These are phyloP conservation scores for Chelon labrosus DNA, from an alignment of 2,797 vertebrate genomes.

Conservation along the genomic window DNA sequence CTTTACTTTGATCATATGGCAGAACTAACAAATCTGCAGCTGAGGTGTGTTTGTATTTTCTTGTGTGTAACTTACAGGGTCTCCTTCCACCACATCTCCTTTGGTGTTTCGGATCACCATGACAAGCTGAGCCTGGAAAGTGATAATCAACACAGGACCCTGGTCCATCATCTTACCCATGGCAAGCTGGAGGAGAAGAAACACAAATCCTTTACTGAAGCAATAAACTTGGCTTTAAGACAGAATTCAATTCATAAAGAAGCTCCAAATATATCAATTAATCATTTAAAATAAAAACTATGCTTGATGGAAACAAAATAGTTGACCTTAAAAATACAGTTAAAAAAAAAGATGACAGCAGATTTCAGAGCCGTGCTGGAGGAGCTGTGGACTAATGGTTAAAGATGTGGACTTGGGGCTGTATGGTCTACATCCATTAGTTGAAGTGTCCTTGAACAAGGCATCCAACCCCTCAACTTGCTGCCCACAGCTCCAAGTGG, in stretches of 20 bases:
- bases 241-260: neutral
- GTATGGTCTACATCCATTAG: too few species aligned
- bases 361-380: too few species aligned
- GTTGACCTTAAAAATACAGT: too few species aligned
- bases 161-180: slow-evolving; percentile 99
- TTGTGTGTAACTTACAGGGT: slow-evolving; percentile 88
- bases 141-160: slow-evolving; percentile 95
- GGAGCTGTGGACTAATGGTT: too few species aligned
- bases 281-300: neutral
- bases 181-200: slow-evolving; percentile 84
- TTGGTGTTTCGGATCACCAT: slow-evolving; percentile 91
- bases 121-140: slow-evolving; percentile 96
- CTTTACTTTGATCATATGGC: neutral
- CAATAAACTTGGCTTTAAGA: neutral
- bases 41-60: neutral
- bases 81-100: slow-evolving; percentile 94
- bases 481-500: too few species aligned
- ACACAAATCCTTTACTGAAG: neutral
- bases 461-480: too few species aligned
- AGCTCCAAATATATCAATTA: neutral
- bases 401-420: too few species aligned
- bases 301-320: neutral
- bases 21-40: neutral
- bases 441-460: too few species aligned
- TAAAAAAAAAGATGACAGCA: too few species aligned